Conservation (phyloP, 2,888 invertebrate genomes). For the Leptinotarsa rubiginosa region DNA sequence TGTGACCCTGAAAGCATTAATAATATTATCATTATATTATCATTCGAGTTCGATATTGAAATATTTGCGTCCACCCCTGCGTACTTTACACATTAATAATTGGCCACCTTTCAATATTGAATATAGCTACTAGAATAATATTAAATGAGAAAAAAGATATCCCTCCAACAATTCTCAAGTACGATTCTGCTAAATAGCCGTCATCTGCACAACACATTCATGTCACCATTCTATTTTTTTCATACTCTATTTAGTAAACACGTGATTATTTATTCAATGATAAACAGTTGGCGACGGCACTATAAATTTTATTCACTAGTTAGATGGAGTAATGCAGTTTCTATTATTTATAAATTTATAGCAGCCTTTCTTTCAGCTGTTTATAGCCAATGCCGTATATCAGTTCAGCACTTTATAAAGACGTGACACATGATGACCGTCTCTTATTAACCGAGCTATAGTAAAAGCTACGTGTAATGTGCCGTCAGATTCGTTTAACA, state of each 20-base stretch:
- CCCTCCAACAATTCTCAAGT: not conserved
- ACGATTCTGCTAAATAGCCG: not conserved
- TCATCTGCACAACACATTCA: not conserved
- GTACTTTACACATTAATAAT: too few species aligned
- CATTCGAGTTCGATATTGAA: too few species aligned
- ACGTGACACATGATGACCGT: slow-evolving; percentile 31
- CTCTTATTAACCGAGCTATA: slow-evolving; percentile 30
- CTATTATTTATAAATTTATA: slow-evolving; percentile 26
- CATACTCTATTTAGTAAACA: slow-evolving; percentile 2
- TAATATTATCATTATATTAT: too few species aligned
- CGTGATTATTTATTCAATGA: slow-evolving; percentile 15
- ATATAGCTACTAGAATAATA: too few species aligned
- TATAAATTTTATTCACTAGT: not conserved
- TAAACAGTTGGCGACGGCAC: not conserved
- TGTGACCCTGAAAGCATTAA: too few species aligned
- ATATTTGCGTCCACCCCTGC: too few species aligned
- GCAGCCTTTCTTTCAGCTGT: slow-evolving; percentile 23
- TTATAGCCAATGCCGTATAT: slow-evolving; percentile 38
- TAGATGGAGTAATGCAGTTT: slow-evolving; percentile 20
- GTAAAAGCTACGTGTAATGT: not conserved
- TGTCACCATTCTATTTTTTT: slow-evolving; percentile 3
- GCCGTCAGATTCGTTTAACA: slow-evolving; percentile 3
- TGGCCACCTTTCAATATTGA: too few species aligned
- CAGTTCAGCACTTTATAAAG: slow-evolving; percentile 35
- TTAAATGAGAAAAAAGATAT: too few species aligned